Evolutionary conservation across 2,113 vertebrate genomes (phyloP).

Genomic region (Irena cyanogastra): DNA sequence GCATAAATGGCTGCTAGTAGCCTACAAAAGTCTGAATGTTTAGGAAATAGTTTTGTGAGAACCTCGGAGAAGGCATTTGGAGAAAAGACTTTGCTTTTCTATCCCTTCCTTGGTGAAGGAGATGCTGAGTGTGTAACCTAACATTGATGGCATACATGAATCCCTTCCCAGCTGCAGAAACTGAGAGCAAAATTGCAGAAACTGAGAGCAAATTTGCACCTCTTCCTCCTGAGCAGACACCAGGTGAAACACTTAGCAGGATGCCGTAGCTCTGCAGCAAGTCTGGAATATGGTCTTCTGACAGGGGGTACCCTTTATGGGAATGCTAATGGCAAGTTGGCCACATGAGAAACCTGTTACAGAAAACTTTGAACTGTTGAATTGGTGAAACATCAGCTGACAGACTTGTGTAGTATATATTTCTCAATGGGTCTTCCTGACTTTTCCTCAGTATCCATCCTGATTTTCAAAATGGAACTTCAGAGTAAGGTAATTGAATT

Average conservation of each 20-base stretch:
- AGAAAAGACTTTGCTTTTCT: background rate
- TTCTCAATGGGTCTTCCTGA: background rate
- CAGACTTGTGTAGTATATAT: background rate
- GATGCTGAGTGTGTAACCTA: background rate
- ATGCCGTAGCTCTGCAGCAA: background rate
- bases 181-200: background rate
- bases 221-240: background rate
- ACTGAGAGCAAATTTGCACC: background rate
- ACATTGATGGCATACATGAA: background rate
- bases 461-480: background rate
- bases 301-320: background rate
- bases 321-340: background rate
- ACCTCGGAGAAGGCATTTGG: background rate
- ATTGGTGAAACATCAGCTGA: background rate
- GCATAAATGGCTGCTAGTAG: background rate
- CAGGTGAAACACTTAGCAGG: background rate
- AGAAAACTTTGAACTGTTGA: background rate
- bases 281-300: background rate
- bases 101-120: background rate
- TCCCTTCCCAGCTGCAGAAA: background rate
- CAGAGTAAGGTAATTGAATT: background rate
- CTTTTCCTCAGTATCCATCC: background rate
- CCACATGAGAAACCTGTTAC: fast-evolving
- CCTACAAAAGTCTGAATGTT: background rate
- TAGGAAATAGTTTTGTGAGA: background rate